Conservation (phyloP, 1,140 invertebrate species). For the Formica exsecta region DNA sequence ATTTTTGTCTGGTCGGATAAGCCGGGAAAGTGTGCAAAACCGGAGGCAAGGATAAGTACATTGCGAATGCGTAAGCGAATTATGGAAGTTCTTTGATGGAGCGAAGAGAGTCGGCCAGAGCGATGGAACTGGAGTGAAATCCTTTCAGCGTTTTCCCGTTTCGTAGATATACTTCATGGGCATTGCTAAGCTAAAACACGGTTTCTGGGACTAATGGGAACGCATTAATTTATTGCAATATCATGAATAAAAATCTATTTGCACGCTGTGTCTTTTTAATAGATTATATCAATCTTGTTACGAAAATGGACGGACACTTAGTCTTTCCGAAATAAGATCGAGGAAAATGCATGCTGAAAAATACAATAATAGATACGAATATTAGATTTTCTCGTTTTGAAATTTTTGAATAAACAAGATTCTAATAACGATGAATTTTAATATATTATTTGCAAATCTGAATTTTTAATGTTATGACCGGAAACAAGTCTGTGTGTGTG, state of each 20-base stretch:
- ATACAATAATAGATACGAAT: background rate
- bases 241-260: slow-evolving; percentile 39
- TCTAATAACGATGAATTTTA: background rate
- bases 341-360: background rate
- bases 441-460: background rate
- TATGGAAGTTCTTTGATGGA: slow-evolving; percentile 76
- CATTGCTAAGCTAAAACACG: slow-evolving; percentile 42
- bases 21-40: slow-evolving; percentile 38
- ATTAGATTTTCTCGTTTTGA: background rate
- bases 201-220: slow-evolving; percentile 49
- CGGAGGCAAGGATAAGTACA: slow-evolving; percentile 69
- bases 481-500: background rate
- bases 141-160: slow-evolving; percentile 56
- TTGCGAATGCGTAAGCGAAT: slow-evolving; percentile 82
- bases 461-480: background rate
- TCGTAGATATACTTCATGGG: slow-evolving; percentile 29
- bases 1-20: slow-evolving; percentile 45
- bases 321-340: background rate
- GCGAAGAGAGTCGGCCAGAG: slow-evolving; percentile 43
- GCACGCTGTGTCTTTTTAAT: slow-evolving; percentile 12
- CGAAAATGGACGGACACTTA: slow-evolving; percentile 16
- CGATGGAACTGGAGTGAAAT: slow-evolving; percentile 49
- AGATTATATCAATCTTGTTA: slow-evolving; percentile 32
- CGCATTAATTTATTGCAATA: slow-evolving; percentile 56
- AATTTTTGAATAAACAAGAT: background rate